phyloP scores from a whole-genome alignment of 2,113 vertebrate species.

The Puffinus mauretanicus region DNA sequence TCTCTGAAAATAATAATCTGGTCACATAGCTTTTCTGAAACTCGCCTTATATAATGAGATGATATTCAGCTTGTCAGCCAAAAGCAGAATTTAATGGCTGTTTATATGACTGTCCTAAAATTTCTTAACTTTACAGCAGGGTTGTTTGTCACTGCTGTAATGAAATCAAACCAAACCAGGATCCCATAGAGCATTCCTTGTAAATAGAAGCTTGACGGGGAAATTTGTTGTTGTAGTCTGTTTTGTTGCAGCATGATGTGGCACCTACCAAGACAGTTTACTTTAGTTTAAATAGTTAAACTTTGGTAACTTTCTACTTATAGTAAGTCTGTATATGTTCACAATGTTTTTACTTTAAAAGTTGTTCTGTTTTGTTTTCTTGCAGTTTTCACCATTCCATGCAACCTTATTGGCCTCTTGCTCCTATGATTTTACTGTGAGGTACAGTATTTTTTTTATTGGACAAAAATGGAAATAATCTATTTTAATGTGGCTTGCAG shows the following conservation, averaged over 20 bases:
- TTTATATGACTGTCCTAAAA: not conserved
- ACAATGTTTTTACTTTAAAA: not conserved
- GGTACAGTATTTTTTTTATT: slow-evolving; percentile 76
- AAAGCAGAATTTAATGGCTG: not conserved
- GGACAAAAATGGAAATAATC: not conserved
- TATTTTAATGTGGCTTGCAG: not conserved
- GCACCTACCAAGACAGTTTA: not conserved
- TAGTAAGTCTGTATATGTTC: not conserved
- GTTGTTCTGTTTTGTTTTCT: slow-evolving; percentile 20
- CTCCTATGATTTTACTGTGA: slow-evolving; percentile 96
- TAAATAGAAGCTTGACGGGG: not conserved
- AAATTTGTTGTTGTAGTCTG: not conserved
- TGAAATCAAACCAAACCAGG: not conserved
- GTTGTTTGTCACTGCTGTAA: not conserved
- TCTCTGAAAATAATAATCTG: not conserved
- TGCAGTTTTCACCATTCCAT: slow-evolving; percentile 93
- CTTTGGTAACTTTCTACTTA: not conserved
- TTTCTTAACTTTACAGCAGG: not conserved
- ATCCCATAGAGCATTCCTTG: not conserved
- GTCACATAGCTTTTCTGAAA: slow-evolving; percentile 1
- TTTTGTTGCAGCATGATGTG: not conserved
- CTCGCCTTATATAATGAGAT: not conserved
- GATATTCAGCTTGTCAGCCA: not conserved
- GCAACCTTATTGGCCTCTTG: slow-evolving; percentile 85
- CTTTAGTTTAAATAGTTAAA: not conserved